These are phyloP conservation scores for Sylvia borin DNA, from an alignment of 2,797 vertebrate genomes.

Conservation along the genomic window DNA sequence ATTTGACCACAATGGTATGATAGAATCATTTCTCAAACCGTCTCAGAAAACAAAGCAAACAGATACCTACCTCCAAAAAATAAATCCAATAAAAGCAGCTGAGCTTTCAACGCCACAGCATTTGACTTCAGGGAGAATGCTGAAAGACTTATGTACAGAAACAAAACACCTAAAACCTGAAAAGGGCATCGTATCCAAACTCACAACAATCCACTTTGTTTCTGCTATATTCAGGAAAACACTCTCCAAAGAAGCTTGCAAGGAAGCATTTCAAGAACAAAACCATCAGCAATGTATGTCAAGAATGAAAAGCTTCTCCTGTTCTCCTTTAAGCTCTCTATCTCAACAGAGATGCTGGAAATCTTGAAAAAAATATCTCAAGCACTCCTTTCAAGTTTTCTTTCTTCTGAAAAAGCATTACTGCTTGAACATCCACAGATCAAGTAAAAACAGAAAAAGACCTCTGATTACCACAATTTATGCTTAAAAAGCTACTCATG, in stretches of 20 bases:
- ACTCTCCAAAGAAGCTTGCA: neutral
- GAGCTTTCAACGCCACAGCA: neutral
- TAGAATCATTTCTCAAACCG: neutral
- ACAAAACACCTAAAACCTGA: neutral
- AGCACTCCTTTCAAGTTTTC: neutral
- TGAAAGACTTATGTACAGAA: neutral
- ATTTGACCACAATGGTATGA: neutral
- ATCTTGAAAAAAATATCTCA: neutral
- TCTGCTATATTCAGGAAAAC: neutral
- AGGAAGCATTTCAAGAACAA: neutral
- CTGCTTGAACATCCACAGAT: neutral
- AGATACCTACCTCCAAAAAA: neutral
- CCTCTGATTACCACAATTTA: neutral
- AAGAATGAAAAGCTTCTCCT: neutral
- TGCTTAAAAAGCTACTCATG: neutral
- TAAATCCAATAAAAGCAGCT: neutral
- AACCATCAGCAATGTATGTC: neutral
- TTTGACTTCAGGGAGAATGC: neutral
- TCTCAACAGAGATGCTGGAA: neutral
- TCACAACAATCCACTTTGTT: neutral
- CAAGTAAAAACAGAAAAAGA: neutral
- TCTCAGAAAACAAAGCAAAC: neutral
- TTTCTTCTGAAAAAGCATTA: neutral
- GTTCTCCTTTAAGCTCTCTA: neutral
- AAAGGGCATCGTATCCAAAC: neutral